Base-by-base conservation (phyloP, 1,140 invertebrate species). In the Drosophila bifasciata region DNA sequence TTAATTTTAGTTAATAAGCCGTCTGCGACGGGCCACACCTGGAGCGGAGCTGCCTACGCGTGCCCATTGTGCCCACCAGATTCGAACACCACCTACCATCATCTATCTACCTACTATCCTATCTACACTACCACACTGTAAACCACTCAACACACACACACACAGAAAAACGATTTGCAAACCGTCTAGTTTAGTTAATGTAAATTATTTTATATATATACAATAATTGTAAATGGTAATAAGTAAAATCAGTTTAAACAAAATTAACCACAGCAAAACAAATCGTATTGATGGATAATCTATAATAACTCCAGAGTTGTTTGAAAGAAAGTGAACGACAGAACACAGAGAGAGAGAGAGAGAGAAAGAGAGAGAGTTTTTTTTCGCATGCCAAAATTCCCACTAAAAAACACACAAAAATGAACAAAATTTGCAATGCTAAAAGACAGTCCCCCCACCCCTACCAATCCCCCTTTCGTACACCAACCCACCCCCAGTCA, bases 181-280 rank as follows among this genome's bases (percentile, higher is more conserved):
- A 74, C n/a, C n/a, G 64, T 51, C 57, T 86, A 86, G 78, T 76
- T 86, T 86, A 86, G 83, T 88, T 88, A 88, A 86, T 86, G 83
- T 86, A 88, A 86, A 86, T 88, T 86, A 88, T 86, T 86, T 86
- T 75, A 88, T 86, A 88, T 86, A 88, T 75, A 88, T 86, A 88
- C 78, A 63, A 86, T 68, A 69, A n/a, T 63, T 73, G 64, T 79
- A 77, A 59, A 62, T 88, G 74, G 74, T 83, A 81, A 76, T 75
- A 78, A 83, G 60, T 60, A 78, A 78, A 70, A 60, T 46, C 71
- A 76, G 57, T 69, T 56, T 61, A 74, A 80, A 57, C 44, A 77
- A 73, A 15, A 61, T 32, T 32, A 50, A 56, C n/a, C 61, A 49
- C 62, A 56, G 21, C 61, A 77, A 77, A 58, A 63, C 43, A 60